Evolutionary conservation across 2,888 invertebrate species (phyloP).

Genomic region (Harpagoxenus sublaevis): DNA sequence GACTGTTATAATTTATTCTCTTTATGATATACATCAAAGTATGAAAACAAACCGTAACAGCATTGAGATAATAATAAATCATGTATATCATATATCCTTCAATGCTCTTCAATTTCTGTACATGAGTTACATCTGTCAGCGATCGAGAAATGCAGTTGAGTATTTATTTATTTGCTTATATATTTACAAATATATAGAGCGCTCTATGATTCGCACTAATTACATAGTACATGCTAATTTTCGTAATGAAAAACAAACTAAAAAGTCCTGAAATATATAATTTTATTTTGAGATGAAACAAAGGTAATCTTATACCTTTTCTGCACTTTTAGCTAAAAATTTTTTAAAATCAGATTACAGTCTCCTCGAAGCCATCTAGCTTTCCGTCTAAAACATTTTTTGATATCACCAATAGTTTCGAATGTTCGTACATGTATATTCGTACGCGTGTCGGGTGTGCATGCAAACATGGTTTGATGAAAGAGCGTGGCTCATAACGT

Average conservation of each 20-base stretch:
- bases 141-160: conserved; percentile 33
- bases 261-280: background rate
- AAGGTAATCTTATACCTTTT: too few relatives aligned
- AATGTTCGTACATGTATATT: too few relatives aligned
- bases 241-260: background rate
- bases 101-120: conserved; percentile 10
- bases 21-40: background rate
- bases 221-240: background rate
- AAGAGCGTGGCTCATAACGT: background rate
- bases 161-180: background rate
- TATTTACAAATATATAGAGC: background rate
- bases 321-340: too few relatives aligned
- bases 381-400: too few relatives aligned
- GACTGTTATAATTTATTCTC: background rate
- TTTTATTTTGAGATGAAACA: too few relatives aligned
- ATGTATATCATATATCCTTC: background rate
- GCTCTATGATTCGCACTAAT: background rate
- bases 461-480: too few relatives aligned
- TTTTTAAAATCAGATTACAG: too few relatives aligned
- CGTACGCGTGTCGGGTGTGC: too few relatives aligned
- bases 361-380: too few relatives aligned
- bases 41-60: background rate
- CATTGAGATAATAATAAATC: background rate
- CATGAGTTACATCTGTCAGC: conserved; percentile 33
- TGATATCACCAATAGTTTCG: too few relatives aligned